Conservation (phyloP, 1,140 invertebrate genomes). For the Vollenhovia emeryi region DNA sequence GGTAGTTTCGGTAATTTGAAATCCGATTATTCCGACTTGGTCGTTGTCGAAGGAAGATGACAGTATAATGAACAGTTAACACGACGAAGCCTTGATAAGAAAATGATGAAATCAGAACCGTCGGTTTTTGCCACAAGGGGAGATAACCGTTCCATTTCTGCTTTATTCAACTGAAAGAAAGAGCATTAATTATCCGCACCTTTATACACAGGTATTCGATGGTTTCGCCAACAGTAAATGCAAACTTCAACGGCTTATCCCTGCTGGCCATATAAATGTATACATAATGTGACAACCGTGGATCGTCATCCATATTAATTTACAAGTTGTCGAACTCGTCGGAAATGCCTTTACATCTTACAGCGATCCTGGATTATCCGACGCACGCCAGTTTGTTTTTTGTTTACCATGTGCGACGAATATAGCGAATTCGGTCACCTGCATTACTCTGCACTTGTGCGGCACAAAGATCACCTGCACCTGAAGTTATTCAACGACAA, state of each 20-base stretch:
- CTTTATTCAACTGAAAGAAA: neutral
- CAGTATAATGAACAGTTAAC: neutral
- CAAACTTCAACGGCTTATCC: neutral
- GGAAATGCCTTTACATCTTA: neutral
- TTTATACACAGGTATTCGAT: conserved; percentile 11
- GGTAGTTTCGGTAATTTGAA: too few species aligned
- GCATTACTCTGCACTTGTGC: conserved; percentile 7
- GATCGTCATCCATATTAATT: conserved; percentile 22
- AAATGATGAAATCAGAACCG: neutral
- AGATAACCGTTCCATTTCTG: neutral
- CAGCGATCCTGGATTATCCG: neutral
- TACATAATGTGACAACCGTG: neutral
- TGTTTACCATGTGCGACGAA: conserved; percentile 10
- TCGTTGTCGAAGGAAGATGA: neutral
- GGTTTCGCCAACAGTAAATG: conserved; percentile 14
- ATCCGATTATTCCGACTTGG: too few species aligned
- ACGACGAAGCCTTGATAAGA: too few species aligned
- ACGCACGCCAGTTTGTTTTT: neutral
- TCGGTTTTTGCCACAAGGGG: neutral
- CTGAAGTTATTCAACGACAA: neutral
- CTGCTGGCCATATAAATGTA: conserved; percentile 25
- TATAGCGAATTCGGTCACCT: neutral
- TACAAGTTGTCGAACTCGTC: neutral
- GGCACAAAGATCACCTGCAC: neutral
- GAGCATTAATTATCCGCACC: neutral